Evolutionary conservation across 2,888 invertebrate species (phyloP).

Genomic region (Arrhopalites spinosus): DNA sequence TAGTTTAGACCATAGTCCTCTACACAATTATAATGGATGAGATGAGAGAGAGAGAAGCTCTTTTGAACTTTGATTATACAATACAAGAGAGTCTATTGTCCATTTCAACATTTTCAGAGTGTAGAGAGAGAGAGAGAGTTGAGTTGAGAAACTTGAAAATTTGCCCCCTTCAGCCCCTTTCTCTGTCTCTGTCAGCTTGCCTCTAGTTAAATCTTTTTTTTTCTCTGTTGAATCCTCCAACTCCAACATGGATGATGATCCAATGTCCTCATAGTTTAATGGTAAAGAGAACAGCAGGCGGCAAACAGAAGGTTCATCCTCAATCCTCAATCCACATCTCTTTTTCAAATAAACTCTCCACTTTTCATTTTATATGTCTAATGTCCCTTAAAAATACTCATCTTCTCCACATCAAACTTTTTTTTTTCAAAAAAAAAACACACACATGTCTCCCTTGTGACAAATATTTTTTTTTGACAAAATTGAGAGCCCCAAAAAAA

Average conservation of each 20-base stretch:
- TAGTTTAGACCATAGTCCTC: too few relatives aligned
- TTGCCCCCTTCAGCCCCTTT: too few relatives aligned
- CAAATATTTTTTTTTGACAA: too few relatives aligned
- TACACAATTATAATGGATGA: too few relatives aligned
- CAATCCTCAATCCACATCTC: too few relatives aligned
- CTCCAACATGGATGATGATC: constrained; percentile 11
- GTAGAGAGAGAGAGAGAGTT: too few relatives aligned
- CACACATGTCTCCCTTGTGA: too few relatives aligned
- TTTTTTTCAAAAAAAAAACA: background rate
- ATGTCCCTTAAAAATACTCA: too few relatives aligned
- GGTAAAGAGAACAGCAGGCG: constrained; percentile 30
- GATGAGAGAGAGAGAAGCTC: too few relatives aligned
- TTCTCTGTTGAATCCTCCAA: background rate
- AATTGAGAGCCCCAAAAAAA: too few relatives aligned
- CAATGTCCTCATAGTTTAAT: constrained; percentile 29
- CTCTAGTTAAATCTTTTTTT: background rate
- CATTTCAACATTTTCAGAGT: constrained; percentile 32
- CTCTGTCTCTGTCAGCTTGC: too few relatives aligned
- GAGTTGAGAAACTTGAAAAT: constrained; percentile 2
- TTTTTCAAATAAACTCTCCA: background rate
- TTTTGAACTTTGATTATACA: constrained; percentile 52
- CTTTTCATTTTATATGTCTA: background rate
- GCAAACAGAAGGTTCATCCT: constrained; percentile 16
- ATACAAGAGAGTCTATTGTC: constrained; percentile 46
- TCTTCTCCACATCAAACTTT: constrained; percentile 1